A percentile compares a stretch with the other conserved stretches of the same genome.
Evolutionary conservation across 2,797 vertebrate species (phyloP).

Genomic region (Alcedo atthis): DNA sequence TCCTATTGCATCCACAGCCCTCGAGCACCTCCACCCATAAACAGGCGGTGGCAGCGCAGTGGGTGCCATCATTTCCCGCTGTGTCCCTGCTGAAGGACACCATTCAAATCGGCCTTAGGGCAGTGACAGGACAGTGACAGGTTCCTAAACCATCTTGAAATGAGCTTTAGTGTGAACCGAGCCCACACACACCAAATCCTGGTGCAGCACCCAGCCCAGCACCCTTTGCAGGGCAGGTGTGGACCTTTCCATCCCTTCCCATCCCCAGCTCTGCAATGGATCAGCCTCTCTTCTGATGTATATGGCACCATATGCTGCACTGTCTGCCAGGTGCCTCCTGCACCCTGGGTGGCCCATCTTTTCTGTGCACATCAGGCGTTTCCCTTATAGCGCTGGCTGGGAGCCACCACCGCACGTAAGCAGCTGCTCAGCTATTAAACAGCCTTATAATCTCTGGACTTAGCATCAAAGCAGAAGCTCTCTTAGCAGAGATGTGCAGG

Average conservation of each 20-base stretch:
- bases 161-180: background rate
- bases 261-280: background rate
- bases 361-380: background rate
- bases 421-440: conserved; percentile 39
- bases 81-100: background rate
- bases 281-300: rapidly evolving
- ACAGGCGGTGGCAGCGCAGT: background rate
- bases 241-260: background rate
- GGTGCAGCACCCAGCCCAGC: background rate
- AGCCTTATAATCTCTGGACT: conserved; percentile 22
- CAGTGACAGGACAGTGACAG: background rate
- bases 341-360: background rate
- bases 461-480: conserved; percentile 51
- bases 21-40: background rate
- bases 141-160: background rate
- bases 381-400: background rate
- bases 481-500: background rate
- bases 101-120: background rate
- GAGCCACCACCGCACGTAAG: background rate
- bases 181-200: background rate
- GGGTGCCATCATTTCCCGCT: rapidly evolving
- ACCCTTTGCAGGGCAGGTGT: background rate
- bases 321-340: background rate
- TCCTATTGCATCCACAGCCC: background rate
- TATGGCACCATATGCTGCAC: background rate